phyloP scores from a whole-genome alignment of 2,888 invertebrate genomes.

The Merodon equestris region DNA sequence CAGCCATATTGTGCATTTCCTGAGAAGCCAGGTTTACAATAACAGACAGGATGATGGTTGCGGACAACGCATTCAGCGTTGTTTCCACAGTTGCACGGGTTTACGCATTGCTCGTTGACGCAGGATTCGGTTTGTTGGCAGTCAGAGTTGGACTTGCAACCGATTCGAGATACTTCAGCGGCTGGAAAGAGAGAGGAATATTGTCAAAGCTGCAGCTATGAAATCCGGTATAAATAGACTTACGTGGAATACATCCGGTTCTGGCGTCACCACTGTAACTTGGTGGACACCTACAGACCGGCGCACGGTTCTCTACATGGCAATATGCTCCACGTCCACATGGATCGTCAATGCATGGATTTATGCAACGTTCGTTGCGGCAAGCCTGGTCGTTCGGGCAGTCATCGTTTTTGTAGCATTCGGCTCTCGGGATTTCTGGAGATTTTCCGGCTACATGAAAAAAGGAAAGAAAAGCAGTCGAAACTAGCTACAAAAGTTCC shows the following conservation, averaged over 20 bases:
- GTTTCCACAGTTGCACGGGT: constrained; percentile 91
- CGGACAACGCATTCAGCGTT: constrained; percentile 90
- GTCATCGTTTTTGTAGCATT: constrained; percentile 89
- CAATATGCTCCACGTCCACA: constrained; percentile 92
- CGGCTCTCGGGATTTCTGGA: constrained; percentile 79
- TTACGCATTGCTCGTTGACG: constrained; percentile 88
- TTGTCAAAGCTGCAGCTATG: not conserved
- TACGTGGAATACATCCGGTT: constrained; percentile 88
- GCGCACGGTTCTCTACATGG: constrained; percentile 86
- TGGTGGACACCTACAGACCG: constrained; percentile 89
- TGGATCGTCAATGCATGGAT: constrained; percentile 86
- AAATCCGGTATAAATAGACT: constrained; percentile 78
- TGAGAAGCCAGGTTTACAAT: constrained; percentile 89
- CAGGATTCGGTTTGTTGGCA: constrained; percentile 91
- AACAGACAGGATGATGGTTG: constrained; percentile 92
- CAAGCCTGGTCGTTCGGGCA: constrained; percentile 88
- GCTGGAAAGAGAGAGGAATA: constrained; percentile 77
- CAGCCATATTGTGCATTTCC: constrained; percentile 92
- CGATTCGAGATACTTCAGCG: constrained; percentile 82
- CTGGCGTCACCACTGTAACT: constrained; percentile 87
- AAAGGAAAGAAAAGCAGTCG: too few species aligned
- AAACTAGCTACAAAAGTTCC: too few species aligned
- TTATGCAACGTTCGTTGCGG: constrained; percentile 86
- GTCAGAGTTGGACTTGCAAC: constrained; percentile 89
- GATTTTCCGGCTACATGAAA: constrained; percentile 73